phyloP scores from a whole-genome alignment of 2,888 invertebrate genomes.

The Macrophya annulata region DNA sequence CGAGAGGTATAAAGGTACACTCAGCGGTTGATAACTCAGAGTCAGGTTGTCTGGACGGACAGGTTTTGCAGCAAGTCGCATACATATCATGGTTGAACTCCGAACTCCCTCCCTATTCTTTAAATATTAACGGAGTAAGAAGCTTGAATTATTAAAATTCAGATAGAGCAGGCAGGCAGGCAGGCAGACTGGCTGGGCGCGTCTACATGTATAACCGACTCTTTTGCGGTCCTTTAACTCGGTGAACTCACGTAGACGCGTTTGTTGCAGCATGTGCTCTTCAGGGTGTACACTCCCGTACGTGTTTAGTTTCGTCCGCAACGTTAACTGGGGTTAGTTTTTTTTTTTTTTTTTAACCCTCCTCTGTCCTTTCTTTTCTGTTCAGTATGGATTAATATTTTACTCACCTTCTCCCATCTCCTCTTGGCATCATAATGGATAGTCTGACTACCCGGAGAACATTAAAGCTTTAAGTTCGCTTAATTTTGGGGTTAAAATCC shows the following conservation, averaged over 20 bases:
- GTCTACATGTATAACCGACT: slow-evolving; percentile 25
- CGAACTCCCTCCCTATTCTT: slow-evolving; percentile 64
- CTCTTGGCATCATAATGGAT: neutral
- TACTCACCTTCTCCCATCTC: neutral
- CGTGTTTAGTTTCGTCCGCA: slow-evolving; percentile 42
- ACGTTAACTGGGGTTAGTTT: neutral
- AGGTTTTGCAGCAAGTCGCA: slow-evolving; percentile 62
- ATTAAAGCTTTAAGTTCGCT: neutral
- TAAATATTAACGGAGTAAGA: slow-evolving; percentile 72
- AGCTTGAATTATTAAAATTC: slow-evolving; percentile 71
- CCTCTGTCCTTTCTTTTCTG: neutral
- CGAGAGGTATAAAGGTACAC: slow-evolving; percentile 45
- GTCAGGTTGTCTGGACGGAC: slow-evolving; percentile 39
- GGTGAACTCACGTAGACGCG: slow-evolving; percentile 35
- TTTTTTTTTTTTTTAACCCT: neutral
- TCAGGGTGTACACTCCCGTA: neutral
- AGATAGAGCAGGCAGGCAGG: slow-evolving; percentile 26
- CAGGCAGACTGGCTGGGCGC: neutral
- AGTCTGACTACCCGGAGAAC: neutral
- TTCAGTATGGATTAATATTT: slow-evolving; percentile 48
- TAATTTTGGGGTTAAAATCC: neutral
- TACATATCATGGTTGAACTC: slow-evolving; percentile 70
- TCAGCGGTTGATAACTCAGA: slow-evolving; percentile 50
- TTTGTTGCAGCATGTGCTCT: slow-evolving; percentile 32
- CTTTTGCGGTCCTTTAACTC: neutral